Base-by-base conservation (phyloP, 1,140 invertebrate species). In the Cyclargus thomasi region DNA sequence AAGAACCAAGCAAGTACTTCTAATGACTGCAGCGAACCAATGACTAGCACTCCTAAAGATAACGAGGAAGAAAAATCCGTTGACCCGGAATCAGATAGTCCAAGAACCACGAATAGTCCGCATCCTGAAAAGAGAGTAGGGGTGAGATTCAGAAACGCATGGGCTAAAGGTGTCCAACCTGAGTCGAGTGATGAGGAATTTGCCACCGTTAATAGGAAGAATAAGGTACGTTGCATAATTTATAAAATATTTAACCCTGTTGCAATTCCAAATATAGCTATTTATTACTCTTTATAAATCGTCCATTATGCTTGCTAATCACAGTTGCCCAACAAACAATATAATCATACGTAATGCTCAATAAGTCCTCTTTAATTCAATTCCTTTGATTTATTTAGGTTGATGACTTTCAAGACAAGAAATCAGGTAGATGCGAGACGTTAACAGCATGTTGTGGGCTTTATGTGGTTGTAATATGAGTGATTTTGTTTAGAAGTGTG, bases 91-190 rank as follows among this genome's bases (percentile, higher is more conserved):
- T 90, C 83, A 10, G 90, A 82, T 71, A 81, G 73, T 71, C 82
- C 75, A 59, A 79, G 74, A 67, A 80, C 78, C 17, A 85, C 78
- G 6, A 81, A 77, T 47, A 81, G 74, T 65, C 80, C 79, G 0
- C 79, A 73, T 65, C 73, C 74, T 36, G 76, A 75, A 5, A 88
- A 87, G 71, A 73, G 83, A 62, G 70, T 78, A 0, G 82, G 87
- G 2, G 87, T 91, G 2, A 73, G 85, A 65, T 89, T 90, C 74
- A 81, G 89, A 72, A 85, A 82, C 10, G 83, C 85, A 0, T 88
- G 88, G 85, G 75, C 78, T 18, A 74, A 83, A 71, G 80, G 85
- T 59, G 53, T 86, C 78, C 86, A 78, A 65, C 76, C 72, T 39
- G 83, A 85, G 67, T 79, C 82, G 1, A 86, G 75, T 63, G 86